These are phyloP conservation scores for Muscidifurax raptorellus DNA, from an alignment of 1,140 invertebrate genomes.

Conservation along the genomic window DNA sequence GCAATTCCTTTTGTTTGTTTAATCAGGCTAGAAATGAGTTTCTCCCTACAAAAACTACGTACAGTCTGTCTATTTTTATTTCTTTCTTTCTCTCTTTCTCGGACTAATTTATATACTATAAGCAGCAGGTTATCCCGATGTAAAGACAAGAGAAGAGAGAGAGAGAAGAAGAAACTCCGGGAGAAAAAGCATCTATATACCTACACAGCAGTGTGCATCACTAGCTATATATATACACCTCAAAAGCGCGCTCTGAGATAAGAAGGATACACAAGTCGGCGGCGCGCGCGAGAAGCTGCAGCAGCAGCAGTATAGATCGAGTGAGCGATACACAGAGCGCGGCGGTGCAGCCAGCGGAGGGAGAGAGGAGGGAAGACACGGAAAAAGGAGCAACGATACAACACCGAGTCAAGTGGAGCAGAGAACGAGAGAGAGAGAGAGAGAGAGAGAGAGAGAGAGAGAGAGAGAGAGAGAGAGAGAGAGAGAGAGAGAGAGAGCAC, in stretches of 20 bases:
- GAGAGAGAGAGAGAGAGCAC: constrained; percentile 43
- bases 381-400: neutral
- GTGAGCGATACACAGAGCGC: neutral
- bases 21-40: neutral
- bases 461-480: constrained; percentile 52
- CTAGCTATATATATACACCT: neutral
- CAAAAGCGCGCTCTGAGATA: neutral
- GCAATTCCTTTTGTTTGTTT: neutral
- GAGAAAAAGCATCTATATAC: neutral
- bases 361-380: neutral
- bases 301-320: neutral
- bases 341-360: neutral
- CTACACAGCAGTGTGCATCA: neutral
- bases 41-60: neutral
- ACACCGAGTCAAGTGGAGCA: neutral
- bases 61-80: too few relatives aligned
- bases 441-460: neutral
- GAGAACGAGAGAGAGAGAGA: neutral
- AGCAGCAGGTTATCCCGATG: neutral
- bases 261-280: neutral
- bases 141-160: neutral
- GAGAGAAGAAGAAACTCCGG: too few relatives aligned
- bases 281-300: neutral
- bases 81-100: neutral
- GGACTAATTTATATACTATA: neutral